Conservation (phyloP, 2,888 invertebrate species). For the Acanthosoma haemorrhoidale region DNA sequence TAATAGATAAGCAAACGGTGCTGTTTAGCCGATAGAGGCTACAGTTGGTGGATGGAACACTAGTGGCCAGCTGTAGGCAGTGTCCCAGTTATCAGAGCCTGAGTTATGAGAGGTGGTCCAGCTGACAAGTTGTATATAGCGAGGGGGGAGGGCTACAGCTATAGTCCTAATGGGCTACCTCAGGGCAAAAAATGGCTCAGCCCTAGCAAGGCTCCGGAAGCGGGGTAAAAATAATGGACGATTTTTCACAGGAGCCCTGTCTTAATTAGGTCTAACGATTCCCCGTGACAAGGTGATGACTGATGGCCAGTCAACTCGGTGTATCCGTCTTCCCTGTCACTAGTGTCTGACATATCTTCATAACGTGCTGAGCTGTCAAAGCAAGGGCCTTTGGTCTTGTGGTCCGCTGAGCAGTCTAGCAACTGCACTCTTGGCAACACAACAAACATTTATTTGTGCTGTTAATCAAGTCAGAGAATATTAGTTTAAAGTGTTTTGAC, state of each 20-base stretch:
- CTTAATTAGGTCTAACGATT: conserved; percentile 39
- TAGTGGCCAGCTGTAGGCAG: not conserved
- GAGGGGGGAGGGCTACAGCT: not conserved
- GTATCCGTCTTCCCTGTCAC: conserved; percentile 1
- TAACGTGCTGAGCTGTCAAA: too few species aligned
- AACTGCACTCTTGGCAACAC: not conserved
- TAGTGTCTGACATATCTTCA: conserved; percentile 1
- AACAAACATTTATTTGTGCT: not conserved
- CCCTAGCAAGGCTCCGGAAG: not conserved
- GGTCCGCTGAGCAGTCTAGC: not conserved
- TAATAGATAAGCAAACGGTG: conserved; percentile 1
- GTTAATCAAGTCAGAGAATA: too few species aligned
- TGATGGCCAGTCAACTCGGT: conserved; percentile 28
- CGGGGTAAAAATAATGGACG: conserved; percentile 36
- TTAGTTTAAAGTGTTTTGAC: too few species aligned
- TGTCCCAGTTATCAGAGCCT: not conserved
- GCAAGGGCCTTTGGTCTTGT: too few species aligned
- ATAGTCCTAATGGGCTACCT: not conserved
- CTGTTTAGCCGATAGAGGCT: not conserved
- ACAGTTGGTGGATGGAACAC: not conserved
- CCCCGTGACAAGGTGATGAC: conserved; percentile 34
- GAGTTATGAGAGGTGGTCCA: conserved; percentile 22
- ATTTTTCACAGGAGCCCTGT: conserved; percentile 37
- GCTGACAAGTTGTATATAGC: conserved; percentile 22
- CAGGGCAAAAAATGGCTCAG: not conserved